phyloP scores from a whole-genome alignment of 2,113 vertebrate genomes.

The Lates calcarifer region DNA sequence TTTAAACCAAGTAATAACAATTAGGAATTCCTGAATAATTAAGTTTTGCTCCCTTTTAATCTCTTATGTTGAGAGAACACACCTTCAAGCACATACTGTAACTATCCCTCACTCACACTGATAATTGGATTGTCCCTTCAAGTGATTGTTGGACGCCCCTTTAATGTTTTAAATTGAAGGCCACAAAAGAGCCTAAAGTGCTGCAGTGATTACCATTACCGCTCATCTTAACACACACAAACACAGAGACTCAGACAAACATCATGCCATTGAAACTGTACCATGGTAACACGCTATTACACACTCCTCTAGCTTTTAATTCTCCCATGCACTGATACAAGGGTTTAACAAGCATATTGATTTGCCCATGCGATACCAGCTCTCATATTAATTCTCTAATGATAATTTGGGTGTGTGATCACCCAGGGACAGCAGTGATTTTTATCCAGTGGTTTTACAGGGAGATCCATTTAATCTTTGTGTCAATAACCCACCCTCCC shows the following conservation, averaged over 20 bases:
- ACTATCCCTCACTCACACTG: slow-evolving; percentile 10
- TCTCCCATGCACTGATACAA: slow-evolving; percentile 27
- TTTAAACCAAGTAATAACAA: slow-evolving; percentile 44
- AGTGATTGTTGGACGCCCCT: slow-evolving; percentile 43
- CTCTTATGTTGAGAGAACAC: slow-evolving; percentile 12
- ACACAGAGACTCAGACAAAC: slow-evolving; percentile 8
- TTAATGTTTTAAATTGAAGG: slow-evolving; percentile 61
- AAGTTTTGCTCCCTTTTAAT: slow-evolving; percentile 33
- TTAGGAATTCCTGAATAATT: slow-evolving; percentile 48
- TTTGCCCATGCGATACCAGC: slow-evolving; percentile 37
- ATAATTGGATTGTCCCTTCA: slow-evolving; percentile 65
- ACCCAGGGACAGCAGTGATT: slow-evolving; percentile 60
- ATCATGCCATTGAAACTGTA: slow-evolving; percentile 17
- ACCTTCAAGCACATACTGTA: slow-evolving; percentile 43
- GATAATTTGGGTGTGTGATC: slow-evolving; percentile 68
- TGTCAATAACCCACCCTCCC: slow-evolving; percentile 69
- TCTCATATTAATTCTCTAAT: slow-evolving; percentile 69
- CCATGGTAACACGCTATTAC: slow-evolving; percentile 46
- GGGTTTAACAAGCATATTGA: slow-evolving; percentile 70
- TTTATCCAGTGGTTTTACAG: slow-evolving; percentile 67
- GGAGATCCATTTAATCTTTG: slow-evolving; percentile 74
- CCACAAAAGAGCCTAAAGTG: slow-evolving; percentile 55
- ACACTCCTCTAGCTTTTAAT: slow-evolving; percentile 56
- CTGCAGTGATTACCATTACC: slow-evolving; percentile 58
- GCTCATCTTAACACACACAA: slow-evolving; percentile 27